These are phyloP conservation scores for Myrmecophaga tridactyla DNA, from an alignment of 2,113 vertebrate species.

Conservation along the genomic window DNA sequence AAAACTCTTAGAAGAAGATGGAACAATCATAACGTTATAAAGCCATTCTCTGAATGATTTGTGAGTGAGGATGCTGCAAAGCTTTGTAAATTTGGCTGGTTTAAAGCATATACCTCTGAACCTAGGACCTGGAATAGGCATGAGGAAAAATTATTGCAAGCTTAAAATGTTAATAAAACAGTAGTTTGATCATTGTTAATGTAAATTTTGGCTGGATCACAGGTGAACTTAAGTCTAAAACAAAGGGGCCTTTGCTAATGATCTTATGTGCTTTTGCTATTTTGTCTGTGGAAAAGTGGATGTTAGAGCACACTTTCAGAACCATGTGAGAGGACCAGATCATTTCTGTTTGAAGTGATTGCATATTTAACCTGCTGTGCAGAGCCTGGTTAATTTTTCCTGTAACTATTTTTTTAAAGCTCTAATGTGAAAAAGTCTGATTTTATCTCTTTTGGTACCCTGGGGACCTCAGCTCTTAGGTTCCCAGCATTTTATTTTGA, in stretches of 20 bases:
- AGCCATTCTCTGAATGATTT: background rate
- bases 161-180: constrained; percentile 48
- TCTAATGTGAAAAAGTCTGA: constrained; percentile 74
- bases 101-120: constrained; percentile 76
- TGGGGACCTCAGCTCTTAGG: constrained; percentile 49
- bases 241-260: constrained; percentile 74
- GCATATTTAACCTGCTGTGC: constrained; percentile 54
- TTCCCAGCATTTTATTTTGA: constrained; percentile 21
- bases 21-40: constrained; percentile 97
- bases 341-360: constrained; percentile 40
- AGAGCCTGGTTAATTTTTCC: constrained; percentile 39
- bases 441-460: constrained; percentile 2
- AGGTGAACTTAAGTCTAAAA: constrained; percentile 53
- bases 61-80: constrained; percentile 48
- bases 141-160: constrained; percentile 43
- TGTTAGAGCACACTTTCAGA: constrained; percentile 40
- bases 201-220: constrained; percentile 19
- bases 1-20: constrained; percentile 93
- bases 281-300: constrained; percentile 50
- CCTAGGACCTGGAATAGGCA: constrained; percentile 61
- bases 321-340: background rate
- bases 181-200: constrained; percentile 53
- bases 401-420: constrained; percentile 56
- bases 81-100: constrained; percentile 58
- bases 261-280: constrained; percentile 46